Percentiles rank a stretch among this genome's conserved stretches.
Evolutionary conservation across 2,797 vertebrate genomes (phyloP).

Genomic region (Anableps anableps): DNA sequence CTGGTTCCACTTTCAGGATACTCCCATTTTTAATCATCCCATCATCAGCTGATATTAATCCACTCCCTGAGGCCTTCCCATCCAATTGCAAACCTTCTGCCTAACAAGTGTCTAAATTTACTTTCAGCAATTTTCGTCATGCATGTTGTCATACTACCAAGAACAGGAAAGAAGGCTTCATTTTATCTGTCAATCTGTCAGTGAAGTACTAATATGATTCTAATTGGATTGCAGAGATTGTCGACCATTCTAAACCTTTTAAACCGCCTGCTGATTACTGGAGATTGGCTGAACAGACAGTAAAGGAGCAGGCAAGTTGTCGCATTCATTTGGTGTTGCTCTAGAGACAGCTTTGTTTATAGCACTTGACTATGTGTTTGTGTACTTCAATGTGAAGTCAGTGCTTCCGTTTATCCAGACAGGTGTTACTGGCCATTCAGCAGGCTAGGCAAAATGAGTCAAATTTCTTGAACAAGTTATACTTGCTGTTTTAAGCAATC

Average conservation of each 20-base stretch:
- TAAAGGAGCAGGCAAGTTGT: neutral
- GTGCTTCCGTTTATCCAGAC: neutral
- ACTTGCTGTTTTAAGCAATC: too few relatives aligned
- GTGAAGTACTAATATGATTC: neutral
- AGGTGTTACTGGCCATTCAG: neutral
- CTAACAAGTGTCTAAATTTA: neutral
- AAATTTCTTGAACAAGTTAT: too few relatives aligned
- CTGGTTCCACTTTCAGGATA: slow-evolving; percentile 51
- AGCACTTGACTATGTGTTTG: too few relatives aligned
- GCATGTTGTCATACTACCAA: neutral
- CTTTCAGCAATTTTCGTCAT: neutral
- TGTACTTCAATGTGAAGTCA: neutral
- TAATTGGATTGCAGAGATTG: neutral
- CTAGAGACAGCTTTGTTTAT: too few relatives aligned
- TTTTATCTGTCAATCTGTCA: neutral
- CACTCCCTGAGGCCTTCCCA: neutral
- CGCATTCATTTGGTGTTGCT: neutral
- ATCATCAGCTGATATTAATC: slow-evolving; percentile 47
- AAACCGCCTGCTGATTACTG: neutral
- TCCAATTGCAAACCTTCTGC: neutral
- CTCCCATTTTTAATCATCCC: slow-evolving; percentile 21
- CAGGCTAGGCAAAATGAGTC: too few relatives aligned
- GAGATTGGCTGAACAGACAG: neutral
- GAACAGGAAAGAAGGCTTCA: neutral
- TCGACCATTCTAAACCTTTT: neutral